These are phyloP conservation scores for Psettodes erumei DNA, from an alignment of 2,113 vertebrate genomes.

Conservation along the genomic window DNA sequence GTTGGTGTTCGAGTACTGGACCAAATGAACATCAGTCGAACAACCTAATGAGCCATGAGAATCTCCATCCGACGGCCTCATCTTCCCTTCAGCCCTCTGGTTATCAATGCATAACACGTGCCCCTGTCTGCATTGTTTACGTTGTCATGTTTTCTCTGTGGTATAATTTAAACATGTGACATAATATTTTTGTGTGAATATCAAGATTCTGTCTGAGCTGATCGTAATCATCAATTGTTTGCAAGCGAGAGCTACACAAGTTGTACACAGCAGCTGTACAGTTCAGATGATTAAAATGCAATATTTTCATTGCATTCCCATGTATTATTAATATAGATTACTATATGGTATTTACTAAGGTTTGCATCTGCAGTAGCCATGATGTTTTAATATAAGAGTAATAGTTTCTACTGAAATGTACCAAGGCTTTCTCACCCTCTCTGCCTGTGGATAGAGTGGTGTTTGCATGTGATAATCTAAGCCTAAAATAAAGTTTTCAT, in stretches of 20 bases:
- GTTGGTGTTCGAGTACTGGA: slow-evolving; percentile 35
- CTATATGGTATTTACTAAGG: slow-evolving; percentile 64
- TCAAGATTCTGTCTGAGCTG: slow-evolving; percentile 35
- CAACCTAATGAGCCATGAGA: slow-evolving; percentile 22
- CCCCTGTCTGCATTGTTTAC: slow-evolving; percentile 43
- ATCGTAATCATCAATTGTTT: slow-evolving; percentile 36
- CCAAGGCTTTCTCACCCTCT: slow-evolving; percentile 58
- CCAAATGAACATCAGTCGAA: slow-evolving; percentile 50
- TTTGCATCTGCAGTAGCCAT: slow-evolving; percentile 66
- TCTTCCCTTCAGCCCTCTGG: slow-evolving; percentile 14
- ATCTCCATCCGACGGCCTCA: background rate
- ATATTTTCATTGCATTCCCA: slow-evolving; percentile 83
- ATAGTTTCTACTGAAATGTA: slow-evolving; percentile 70
- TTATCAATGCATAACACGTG: slow-evolving; percentile 12
- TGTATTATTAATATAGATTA: slow-evolving; percentile 72
- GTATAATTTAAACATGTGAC: slow-evolving; percentile 44
- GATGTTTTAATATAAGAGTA: slow-evolving; percentile 69
- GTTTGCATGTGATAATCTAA: slow-evolving; percentile 72
- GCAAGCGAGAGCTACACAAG: slow-evolving; percentile 51
- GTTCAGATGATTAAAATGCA: slow-evolving; percentile 73
- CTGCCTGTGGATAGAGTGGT: slow-evolving; percentile 69
- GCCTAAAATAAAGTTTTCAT: slow-evolving; percentile 80
- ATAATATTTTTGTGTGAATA: slow-evolving; percentile 31
- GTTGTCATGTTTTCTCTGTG: slow-evolving; percentile 18
- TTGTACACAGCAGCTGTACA: slow-evolving; percentile 78